These are phyloP conservation scores for Poeciliopsis prolifica DNA, from an alignment of 2,113 vertebrate species.

Conservation along the genomic window DNA sequence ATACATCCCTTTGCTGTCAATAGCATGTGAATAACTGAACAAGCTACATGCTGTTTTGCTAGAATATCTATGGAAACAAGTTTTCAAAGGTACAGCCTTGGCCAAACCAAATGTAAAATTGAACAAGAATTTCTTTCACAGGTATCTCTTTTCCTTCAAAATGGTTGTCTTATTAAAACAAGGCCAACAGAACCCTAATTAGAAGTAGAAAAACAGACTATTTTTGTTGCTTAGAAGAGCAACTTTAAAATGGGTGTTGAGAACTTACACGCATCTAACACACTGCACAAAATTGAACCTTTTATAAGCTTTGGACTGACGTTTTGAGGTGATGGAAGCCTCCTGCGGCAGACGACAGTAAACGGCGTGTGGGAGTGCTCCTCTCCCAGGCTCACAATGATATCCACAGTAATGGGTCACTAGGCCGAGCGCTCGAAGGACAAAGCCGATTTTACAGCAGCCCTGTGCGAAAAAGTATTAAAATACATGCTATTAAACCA, in stretches of 20 bases:
- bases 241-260: constrained; percentile 3
- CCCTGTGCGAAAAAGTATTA: constrained; percentile 75
- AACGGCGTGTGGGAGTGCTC: constrained; percentile 71
- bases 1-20: not conserved
- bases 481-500: not conserved
- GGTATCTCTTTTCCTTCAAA: not conserved
- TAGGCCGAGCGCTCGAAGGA: constrained; percentile 82
- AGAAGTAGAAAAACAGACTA: not conserved
- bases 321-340: constrained; percentile 68
- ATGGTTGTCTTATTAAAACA: constrained; percentile 2
- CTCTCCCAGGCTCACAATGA: constrained; percentile 74
- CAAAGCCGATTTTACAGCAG: constrained; percentile 84
- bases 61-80: not conserved
- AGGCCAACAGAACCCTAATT: not conserved
- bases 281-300: not conserved
- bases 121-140: not conserved
- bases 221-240: not conserved
- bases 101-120: not conserved
- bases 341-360: constrained; percentile 84
- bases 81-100: constrained; percentile 13
- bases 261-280: not conserved
- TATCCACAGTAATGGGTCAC: constrained; percentile 84
- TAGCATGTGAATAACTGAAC: not conserved
- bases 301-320: constrained; percentile 61
- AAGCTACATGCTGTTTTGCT: not conserved